These are phyloP conservation scores for Thomomys bottae DNA, from an alignment of 2,113 vertebrate genomes.

Conservation along the genomic window DNA sequence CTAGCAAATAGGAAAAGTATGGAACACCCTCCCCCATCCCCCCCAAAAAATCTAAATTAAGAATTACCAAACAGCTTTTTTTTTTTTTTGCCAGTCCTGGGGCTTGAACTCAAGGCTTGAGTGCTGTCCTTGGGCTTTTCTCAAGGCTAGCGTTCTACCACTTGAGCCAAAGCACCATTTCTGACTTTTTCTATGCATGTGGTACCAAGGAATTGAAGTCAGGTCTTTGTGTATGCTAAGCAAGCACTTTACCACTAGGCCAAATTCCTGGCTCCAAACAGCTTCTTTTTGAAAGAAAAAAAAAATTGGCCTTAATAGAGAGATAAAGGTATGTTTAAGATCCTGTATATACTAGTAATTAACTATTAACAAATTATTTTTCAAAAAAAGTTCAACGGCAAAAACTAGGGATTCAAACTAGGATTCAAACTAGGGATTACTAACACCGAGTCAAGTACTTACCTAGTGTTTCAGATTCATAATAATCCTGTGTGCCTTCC, in stretches of 20 bases:
- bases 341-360: constrained; percentile 10
- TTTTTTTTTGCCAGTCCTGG: too few relatives aligned
- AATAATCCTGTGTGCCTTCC: constrained; percentile 86
- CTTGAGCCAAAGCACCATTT: too few relatives aligned
- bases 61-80: not conserved
- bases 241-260: too few relatives aligned
- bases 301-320: constrained; percentile 32
- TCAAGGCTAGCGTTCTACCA: too few relatives aligned
- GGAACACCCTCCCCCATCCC: not conserved
- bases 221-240: too few relatives aligned
- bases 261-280: too few relatives aligned
- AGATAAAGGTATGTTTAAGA: not conserved
- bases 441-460: constrained; percentile 81
- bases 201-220: too few relatives aligned
- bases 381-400: constrained; percentile 76
- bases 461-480: constrained; percentile 84
- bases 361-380: constrained; percentile 43
- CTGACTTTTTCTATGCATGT: too few relatives aligned
- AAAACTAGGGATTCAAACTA: constrained; percentile 57
- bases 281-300: too few relatives aligned
- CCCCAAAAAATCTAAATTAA: not conserved
- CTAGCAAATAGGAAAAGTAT: not conserved
- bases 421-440: constrained; percentile 66
- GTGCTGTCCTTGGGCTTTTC: too few relatives aligned
- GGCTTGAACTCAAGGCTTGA: too few relatives aligned